These are phyloP conservation scores for Reinhardtius hippoglossoides DNA, from an alignment of 2,113 vertebrate species.

Conservation along the genomic window DNA sequence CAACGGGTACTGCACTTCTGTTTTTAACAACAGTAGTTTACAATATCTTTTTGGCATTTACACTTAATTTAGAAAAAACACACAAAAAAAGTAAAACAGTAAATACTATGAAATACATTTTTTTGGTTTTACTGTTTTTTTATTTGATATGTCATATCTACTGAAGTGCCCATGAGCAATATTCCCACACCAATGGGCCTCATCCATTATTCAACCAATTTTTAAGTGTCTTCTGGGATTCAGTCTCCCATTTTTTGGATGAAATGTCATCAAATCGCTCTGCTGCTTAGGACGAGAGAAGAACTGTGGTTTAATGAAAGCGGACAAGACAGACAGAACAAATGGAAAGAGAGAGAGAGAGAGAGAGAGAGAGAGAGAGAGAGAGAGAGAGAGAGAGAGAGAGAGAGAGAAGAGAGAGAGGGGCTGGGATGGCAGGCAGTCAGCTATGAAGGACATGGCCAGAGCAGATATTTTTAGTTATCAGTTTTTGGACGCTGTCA, in stretches of 20 bases:
- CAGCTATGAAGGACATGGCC: conserved; percentile 76
- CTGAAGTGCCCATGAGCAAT: conserved; percentile 12
- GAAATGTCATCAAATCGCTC: conserved; percentile 15
- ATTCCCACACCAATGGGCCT: neutral
- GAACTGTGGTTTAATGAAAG: conserved; percentile 43
- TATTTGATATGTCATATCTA: neutral
- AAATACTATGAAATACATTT: too few relatives aligned
- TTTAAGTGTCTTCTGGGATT: conserved; percentile 28
- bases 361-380: too few relatives aligned
- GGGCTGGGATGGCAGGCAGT: conserved; percentile 56
- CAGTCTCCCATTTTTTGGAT: conserved; percentile 1
- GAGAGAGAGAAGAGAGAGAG: too few relatives aligned
- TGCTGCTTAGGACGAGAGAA: conserved; percentile 32
- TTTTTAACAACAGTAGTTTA: too few relatives aligned
- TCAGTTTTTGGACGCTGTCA: conserved; percentile 73
- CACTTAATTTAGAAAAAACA: too few relatives aligned
- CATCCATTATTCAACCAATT: neutral
- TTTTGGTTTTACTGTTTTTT: neutral
- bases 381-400: too few relatives aligned
- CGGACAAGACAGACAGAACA: conserved; percentile 44
- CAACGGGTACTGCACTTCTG: too few relatives aligned
- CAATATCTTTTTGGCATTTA: too few relatives aligned
- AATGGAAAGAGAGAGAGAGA: conserved; percentile 14
- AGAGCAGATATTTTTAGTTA: conserved; percentile 75
- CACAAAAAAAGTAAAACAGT: too few relatives aligned